Conservation (phyloP, 2,113 vertebrate genomes). For the Anguilla japonica region DNA sequence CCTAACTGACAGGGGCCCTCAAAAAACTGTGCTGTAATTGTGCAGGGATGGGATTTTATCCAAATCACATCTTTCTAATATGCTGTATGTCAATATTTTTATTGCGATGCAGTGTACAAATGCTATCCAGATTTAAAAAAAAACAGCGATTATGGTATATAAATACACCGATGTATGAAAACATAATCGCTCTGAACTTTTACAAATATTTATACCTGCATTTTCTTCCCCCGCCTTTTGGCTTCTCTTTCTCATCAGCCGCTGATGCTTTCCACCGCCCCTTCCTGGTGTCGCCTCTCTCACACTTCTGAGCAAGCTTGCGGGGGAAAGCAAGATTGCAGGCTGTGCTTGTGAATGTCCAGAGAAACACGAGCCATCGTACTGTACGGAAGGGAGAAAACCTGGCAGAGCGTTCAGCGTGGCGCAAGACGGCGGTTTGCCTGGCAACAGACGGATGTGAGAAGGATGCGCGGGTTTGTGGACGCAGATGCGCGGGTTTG, state of each 20-base stretch:
- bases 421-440: slow-evolving; percentile 57
- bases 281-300: no score
- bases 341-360: not conserved
- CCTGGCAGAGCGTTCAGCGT: slow-evolving; percentile 25
- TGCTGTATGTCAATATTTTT: no score
- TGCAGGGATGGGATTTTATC: no score
- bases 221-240: not conserved
- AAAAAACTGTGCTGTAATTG: no score
- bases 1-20: no score
- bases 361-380: not conserved
- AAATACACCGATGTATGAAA: not conserved
- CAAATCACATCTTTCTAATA: no score
- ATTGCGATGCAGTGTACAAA: not conserved
- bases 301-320: not conserved
- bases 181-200: not conserved
- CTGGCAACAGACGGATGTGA: slow-evolving; percentile 58
- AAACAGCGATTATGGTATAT: not conserved
- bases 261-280: not conserved
- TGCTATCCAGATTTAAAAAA: not conserved
- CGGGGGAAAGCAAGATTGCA: not conserved
- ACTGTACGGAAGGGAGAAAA: not conserved
- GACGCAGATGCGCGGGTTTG: slow-evolving; percentile 35
- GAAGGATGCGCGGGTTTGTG: slow-evolving; percentile 45
- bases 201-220: not conserved
- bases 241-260: not conserved